Conservation (phyloP, 1,140 invertebrate genomes). For the Coptotermes formosanus region DNA sequence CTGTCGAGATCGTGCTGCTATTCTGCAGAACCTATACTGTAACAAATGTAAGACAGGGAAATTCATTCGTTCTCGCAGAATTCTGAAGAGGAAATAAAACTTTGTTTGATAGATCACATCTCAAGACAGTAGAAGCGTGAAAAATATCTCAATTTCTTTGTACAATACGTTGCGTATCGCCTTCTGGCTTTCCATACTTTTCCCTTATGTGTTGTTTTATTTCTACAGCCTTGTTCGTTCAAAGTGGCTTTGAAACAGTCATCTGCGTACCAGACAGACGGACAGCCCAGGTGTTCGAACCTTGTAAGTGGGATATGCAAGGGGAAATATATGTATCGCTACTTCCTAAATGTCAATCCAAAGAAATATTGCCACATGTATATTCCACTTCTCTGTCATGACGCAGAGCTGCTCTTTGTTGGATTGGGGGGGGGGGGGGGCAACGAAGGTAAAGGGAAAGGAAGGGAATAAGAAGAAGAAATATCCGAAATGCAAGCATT, state of each 20-base stretch:
- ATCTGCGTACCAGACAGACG: not conserved
- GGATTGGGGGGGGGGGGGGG: not conserved
- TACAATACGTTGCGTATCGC: not conserved
- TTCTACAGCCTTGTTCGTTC: not conserved
- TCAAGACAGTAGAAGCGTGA: not conserved
- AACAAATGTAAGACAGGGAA: not conserved
- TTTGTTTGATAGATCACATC: not conserved
- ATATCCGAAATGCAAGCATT: not conserved
- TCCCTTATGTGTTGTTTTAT: not conserved
- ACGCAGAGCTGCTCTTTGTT: not conserved
- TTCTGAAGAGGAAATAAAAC: not conserved
- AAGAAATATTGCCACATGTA: not conserved
- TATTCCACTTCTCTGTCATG: not conserved
- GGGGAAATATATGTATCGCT: not conserved
- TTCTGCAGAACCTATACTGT: too few species aligned
- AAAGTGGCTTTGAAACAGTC: not conserved
- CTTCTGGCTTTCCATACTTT: not conserved
- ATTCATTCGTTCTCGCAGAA: not conserved
- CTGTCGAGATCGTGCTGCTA: too few species aligned
- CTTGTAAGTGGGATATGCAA: not conserved
- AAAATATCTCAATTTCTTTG: not conserved
- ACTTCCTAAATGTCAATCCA: not conserved
- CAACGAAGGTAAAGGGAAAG: too few species aligned
- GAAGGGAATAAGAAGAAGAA: too few species aligned
- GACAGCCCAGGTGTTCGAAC: not conserved